phyloP scores from a whole-genome alignment of 2,113 vertebrate genomes.

The Danionella cerebrum region DNA sequence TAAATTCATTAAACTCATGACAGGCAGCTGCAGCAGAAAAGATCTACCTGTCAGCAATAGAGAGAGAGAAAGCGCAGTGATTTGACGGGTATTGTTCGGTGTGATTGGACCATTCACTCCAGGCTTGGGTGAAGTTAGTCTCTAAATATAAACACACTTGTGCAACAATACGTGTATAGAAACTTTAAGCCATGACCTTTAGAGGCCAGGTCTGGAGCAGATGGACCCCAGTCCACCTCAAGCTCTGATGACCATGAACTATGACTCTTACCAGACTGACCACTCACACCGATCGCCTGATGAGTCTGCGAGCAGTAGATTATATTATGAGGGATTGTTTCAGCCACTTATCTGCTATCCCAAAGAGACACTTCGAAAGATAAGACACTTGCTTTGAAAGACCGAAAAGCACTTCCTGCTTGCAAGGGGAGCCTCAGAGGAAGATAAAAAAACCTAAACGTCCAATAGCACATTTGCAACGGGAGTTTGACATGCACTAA shows the following conservation, averaged over 20 bases:
- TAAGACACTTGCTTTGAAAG: not conserved
- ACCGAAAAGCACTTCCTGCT: not conserved
- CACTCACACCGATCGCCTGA: not conserved
- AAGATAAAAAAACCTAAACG: not conserved
- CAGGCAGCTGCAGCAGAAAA: constrained; percentile 15
- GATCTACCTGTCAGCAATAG: constrained; percentile 21
- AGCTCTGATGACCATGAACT: constrained; percentile 19
- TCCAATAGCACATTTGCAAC: constrained; percentile 8
- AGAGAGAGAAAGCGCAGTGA: constrained; percentile 4
- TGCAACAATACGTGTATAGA: not conserved
- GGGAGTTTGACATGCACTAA: constrained; percentile 52
- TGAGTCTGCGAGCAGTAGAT: not conserved
- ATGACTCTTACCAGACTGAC: constrained; percentile 35
- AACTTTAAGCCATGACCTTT: constrained; percentile 18
- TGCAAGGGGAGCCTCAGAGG: not conserved
- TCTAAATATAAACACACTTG: not conserved
- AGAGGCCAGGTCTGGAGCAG: constrained; percentile 24
- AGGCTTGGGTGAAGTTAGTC: not conserved
- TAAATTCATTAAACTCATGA: constrained; percentile 19
- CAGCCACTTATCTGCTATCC: not conserved
- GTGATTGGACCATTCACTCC: constrained; percentile 30
- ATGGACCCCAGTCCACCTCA: constrained; percentile 28
- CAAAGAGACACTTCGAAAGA: not conserved
- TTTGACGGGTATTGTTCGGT: constrained; percentile 32
- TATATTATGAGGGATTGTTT: not conserved